Evolutionary conservation across 2,888 invertebrate genomes (phyloP).

Genomic region (Meghimatium bilineatum): DNA sequence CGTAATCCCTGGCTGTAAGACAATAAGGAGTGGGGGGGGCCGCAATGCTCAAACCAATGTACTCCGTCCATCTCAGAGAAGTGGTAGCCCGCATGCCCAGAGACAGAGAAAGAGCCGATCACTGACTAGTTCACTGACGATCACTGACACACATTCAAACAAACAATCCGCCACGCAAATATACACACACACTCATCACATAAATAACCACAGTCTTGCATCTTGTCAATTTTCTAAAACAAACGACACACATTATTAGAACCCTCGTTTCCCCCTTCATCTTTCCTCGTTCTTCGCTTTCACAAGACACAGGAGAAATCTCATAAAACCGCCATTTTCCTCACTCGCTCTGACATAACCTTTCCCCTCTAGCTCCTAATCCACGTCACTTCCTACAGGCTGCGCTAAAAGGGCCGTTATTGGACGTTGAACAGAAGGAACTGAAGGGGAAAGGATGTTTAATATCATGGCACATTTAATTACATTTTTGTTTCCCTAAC

Average conservation of each 20-base stretch:
- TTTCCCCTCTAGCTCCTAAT: conserved; percentile 3
- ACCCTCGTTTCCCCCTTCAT: neutral
- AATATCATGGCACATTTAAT: conserved; percentile 13
- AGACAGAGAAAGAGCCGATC: too few relatives aligned
- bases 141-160: too few relatives aligned
- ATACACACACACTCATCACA: neutral
- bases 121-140: too few relatives aligned
- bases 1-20: too few relatives aligned
- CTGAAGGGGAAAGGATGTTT: conserved; percentile 1
- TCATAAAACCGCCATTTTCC: conserved; percentile 11
- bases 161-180: too few relatives aligned
- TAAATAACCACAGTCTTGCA: conserved; percentile 4
- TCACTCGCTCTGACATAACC: conserved; percentile 2
- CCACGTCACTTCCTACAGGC: conserved; percentile 26
- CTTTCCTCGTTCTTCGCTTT: neutral
- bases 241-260: conserved; percentile 26
- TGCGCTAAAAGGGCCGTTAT: neutral
- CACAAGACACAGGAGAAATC: neutral
- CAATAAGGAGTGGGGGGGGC: too few relatives aligned
- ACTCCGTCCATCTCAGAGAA: too few relatives aligned
- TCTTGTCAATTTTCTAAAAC: conserved; percentile 2
- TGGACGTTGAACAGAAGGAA: conserved; percentile 19
- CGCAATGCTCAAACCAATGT: too few relatives aligned
- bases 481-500: neutral
- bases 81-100: too few relatives aligned